Base-by-base conservation (phyloP, 2,888 invertebrate species). In the Coelopa pilipes region DNA sequence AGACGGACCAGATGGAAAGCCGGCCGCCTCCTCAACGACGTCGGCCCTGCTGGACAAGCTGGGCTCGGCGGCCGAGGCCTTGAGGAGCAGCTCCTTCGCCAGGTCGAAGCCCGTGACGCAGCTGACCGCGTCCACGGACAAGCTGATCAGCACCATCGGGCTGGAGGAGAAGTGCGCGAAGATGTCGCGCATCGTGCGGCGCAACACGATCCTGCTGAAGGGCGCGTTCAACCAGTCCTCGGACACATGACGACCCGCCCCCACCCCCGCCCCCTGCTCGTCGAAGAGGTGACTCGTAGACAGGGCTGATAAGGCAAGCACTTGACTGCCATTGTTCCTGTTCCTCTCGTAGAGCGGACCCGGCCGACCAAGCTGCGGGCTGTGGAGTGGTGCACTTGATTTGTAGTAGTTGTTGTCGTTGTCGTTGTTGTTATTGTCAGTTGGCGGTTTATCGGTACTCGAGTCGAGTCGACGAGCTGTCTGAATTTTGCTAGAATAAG, bases 121-220 rank as follows among this genome's bases (percentile, higher is more conserved):
- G 0, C 57, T 81, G 7, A 34, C 77, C 70, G 63, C 75, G 50
- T 80, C 78, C 67, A 81, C 84, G 12, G 83, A 80, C 72, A 82
- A 84, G 13, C 70, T 83, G 1, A 55, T 85, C 34, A 79, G 77
- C n/a, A 77, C 77, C 10, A 74, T 81, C 59, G 76, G 81, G 0
- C 76, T 81, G 11, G 84, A 82, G 53, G 78, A 78, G 49, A 82
- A 76, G 65, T 79, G 81, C n/a, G 77, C 78, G 3, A 82, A 84
- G 12, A 73, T 84, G 21, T 78, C 79, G 15, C 78, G 81, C 11
- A 76, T 81, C 67, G 55, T 84, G 12, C 81, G 81, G 57, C 77
- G 81, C 3, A 81, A 83, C 50, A 80, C 81, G 34, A 74, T 84
- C 19, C 79, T 81, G 65, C 72, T 83, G 1, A 84, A 81, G 69